phyloP scores from a whole-genome alignment of 1,140 invertebrate genomes.

The Brachionus koreanus region DNA sequence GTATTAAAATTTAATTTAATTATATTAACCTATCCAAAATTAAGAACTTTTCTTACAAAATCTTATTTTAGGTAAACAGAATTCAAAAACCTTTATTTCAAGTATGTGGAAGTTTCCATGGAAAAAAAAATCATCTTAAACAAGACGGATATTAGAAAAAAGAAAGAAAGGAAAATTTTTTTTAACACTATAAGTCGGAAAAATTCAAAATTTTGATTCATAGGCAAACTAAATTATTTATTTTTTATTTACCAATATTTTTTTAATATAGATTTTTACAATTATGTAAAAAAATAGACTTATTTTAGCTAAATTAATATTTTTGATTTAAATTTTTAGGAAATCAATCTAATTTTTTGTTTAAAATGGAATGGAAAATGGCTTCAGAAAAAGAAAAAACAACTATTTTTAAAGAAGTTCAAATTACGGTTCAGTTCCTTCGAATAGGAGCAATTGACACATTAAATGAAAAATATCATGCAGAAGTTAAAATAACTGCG shows the following conservation, averaged over 20 bases:
- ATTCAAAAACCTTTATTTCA: too few species aligned
- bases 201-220: not conserved
- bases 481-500: not conserved
- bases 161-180: not conserved
- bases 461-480: slow-evolving; percentile 35
- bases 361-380: not conserved
- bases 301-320: not conserved
- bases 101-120: not conserved
- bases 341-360: not conserved
- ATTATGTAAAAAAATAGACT: not conserved
- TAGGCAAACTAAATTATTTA: not conserved
- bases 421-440: not conserved
- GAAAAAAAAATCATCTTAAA: not conserved
- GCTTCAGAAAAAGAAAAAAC: not conserved
- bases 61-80: too few species aligned
- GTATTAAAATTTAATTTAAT: too few species aligned
- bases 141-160: not conserved
- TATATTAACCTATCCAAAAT: too few species aligned
- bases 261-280: too few species aligned
- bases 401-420: not conserved
- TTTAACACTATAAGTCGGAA: not conserved
- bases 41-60: too few species aligned
- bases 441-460: slow-evolving; percentile 28
- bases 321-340: not conserved
- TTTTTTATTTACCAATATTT: too few species aligned